phyloP scores from a whole-genome alignment of 2,797 vertebrate genomes.

The Etheostoma nigrum region DNA sequence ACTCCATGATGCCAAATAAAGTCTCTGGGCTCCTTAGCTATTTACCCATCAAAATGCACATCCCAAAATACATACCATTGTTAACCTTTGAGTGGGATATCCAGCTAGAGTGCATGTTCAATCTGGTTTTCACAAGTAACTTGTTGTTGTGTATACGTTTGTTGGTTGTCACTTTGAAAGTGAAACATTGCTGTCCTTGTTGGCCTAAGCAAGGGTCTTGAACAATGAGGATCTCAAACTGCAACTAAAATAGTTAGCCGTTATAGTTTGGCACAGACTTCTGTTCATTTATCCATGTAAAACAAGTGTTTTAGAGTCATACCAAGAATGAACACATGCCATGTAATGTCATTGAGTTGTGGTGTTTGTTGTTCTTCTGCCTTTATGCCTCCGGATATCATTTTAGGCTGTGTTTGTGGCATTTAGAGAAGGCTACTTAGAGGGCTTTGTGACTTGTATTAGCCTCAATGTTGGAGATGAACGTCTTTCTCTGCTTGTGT shows the following conservation, averaged over 20 bases:
- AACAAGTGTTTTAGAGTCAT: constrained; percentile 5
- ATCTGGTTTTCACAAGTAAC: constrained; percentile 18
- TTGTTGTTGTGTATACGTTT: constrained; percentile 22
- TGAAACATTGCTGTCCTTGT: background rate
- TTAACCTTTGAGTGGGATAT: constrained; percentile 17
- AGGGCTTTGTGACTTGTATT: background rate
- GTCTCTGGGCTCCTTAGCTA: constrained; percentile 16
- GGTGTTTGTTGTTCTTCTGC: background rate
- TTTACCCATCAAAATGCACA: constrained; percentile 2
- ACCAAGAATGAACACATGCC: background rate
- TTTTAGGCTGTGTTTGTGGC: constrained; percentile 17
- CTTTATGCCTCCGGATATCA: background rate
- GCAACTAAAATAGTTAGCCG: background rate
- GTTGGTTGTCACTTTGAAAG: constrained; percentile 13
- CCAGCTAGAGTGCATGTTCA: constrained; percentile 6
- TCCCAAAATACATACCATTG: constrained; percentile 24
- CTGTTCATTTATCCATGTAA: background rate
- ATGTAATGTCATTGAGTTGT: background rate
- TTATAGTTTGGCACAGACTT: background rate
- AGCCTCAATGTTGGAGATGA: background rate
- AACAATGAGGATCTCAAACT: background rate
- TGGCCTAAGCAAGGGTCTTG: background rate
- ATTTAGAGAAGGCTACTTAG: constrained; percentile 6
- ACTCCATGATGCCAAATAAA: constrained; percentile 22
- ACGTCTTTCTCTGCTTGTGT: background rate